These are phyloP conservation scores for Boloria euphrosyne DNA, from an alignment of 2,888 invertebrate genomes.

Conservation along the genomic window DNA sequence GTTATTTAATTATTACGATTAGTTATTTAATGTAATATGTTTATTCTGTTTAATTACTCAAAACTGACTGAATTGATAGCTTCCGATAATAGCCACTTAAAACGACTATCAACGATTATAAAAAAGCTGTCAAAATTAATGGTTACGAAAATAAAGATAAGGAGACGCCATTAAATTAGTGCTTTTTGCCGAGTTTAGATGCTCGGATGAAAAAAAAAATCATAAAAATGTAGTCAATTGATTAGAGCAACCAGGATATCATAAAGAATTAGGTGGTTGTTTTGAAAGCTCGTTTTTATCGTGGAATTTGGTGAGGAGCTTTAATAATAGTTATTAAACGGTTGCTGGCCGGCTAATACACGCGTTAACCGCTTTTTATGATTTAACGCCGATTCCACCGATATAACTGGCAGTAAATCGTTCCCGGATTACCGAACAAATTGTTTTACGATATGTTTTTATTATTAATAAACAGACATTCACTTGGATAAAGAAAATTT, in stretches of 20 bases:
- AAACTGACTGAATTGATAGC: slow-evolving; percentile 9
- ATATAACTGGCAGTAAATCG: slow-evolving; percentile 76
- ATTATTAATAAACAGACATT: slow-evolving; percentile 48
- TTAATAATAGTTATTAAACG: slow-evolving; percentile 80
- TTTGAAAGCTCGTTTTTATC: slow-evolving; percentile 50
- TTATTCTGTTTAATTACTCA: slow-evolving; percentile 12
- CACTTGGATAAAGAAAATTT: slow-evolving; percentile 26
- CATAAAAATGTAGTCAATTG: slow-evolving; percentile 10
- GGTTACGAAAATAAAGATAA: slow-evolving; percentile 28
- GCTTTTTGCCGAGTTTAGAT: slow-evolving; percentile 16
- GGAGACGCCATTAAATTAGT: slow-evolving; percentile 26
- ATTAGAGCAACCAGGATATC: slow-evolving; percentile 36
- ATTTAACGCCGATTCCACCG: slow-evolving; percentile 75
- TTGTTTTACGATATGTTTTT: slow-evolving; percentile 77
- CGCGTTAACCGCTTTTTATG: slow-evolving; percentile 76
- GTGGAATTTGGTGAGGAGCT: slow-evolving; percentile 70
- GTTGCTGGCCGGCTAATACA: slow-evolving; percentile 74
- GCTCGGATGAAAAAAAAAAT: neutral
- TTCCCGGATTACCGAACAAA: slow-evolving; percentile 66
- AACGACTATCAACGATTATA: slow-evolving; percentile 19
- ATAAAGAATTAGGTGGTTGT: slow-evolving; percentile 38
- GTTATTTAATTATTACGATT: slow-evolving; percentile 1
- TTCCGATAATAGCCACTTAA: slow-evolving; percentile 19
- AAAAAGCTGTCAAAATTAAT: slow-evolving; percentile 33
- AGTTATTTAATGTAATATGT: neutral